Conservation (phyloP, 1,140 invertebrate genomes). For the Ceratina japonica region DNA sequence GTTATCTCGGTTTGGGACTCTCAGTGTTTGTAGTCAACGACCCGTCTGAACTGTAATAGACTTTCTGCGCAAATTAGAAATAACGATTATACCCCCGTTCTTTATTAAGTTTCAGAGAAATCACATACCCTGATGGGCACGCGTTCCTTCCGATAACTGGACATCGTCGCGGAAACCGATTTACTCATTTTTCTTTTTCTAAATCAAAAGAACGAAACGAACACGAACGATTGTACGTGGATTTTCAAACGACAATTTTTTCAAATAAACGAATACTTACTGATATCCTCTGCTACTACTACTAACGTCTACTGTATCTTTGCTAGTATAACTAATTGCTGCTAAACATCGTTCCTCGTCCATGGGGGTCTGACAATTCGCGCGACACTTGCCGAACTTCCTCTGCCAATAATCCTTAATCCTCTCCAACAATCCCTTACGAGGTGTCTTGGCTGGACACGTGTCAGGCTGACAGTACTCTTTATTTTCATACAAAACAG, state of each 20-base stretch:
- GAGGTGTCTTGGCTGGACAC: conserved; percentile 21
- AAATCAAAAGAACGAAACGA: background rate
- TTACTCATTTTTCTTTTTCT: conserved; percentile 49
- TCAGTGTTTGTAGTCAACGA: conserved; percentile 53
- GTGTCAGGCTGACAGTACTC: conserved; percentile 61
- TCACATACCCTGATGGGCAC: conserved; percentile 44
- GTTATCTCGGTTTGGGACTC: conserved; percentile 45
- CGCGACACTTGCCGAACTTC: conserved; percentile 58
- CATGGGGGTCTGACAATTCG: conserved; percentile 36
- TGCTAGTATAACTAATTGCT: conserved; percentile 62
- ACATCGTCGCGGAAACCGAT: conserved; percentile 49
- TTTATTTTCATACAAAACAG: conserved; percentile 64
- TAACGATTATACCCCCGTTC: background rate
- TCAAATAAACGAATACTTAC: conserved; percentile 43
- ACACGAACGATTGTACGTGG: no score
- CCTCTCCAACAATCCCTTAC: conserved; percentile 40
- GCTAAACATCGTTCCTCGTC: conserved; percentile 64
- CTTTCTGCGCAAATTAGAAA: conserved; percentile 38
- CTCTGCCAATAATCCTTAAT: conserved; percentile 58
- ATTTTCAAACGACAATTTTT: no score
- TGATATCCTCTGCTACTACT: conserved; percentile 53
- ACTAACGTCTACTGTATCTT: conserved; percentile 48
- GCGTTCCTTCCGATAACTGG: conserved; percentile 42
- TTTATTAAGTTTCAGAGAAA: background rate
- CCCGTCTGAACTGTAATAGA: conserved; percentile 58